Evolutionary conservation across 2,888 invertebrate species (phyloP).

Genomic region (Drosophila leonis): DNA sequence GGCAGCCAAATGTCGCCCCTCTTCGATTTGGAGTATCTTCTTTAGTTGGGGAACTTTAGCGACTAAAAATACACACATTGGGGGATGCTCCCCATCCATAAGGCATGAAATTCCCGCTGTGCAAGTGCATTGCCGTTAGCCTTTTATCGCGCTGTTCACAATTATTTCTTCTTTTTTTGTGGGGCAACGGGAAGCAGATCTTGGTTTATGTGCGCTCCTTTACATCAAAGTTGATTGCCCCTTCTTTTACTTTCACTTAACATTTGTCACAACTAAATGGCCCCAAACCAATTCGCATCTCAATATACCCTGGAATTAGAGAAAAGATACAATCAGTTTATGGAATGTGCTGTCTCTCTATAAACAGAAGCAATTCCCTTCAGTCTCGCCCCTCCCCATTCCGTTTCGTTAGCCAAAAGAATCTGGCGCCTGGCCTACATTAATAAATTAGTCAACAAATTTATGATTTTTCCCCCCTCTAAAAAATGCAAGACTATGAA

Average conservation of each 20-base stretch:
- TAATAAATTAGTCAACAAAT: constrained; percentile 47
- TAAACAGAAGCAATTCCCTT: not conserved
- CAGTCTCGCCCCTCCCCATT: not conserved
- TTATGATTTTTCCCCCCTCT: constrained; percentile 6
- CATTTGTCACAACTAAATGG: constrained; percentile 22
- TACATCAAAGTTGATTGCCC: constrained; percentile 1
- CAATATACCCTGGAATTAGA: not conserved
- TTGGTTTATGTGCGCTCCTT: constrained; percentile 19
- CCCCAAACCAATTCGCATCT: constrained; percentile 1
- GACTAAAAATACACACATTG: constrained; percentile 34
- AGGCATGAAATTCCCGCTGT: constrained; percentile 27
- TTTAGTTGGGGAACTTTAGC: constrained; percentile 20
- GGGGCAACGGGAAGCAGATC: constrained; percentile 19
- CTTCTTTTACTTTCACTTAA: not conserved
- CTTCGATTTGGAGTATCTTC: constrained; percentile 12
- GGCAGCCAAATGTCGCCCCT: constrained; percentile 34
- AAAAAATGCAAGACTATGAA: constrained; percentile 10
- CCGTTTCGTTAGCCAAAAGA: constrained; percentile 4
- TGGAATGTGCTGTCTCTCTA: not conserved
- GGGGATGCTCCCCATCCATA: constrained; percentile 5
- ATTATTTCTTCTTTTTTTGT: constrained; percentile 1
- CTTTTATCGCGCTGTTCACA: constrained; percentile 10
- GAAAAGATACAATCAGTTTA: not conserved
- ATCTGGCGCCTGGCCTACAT: constrained; percentile 30
- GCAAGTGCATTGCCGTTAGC: constrained; percentile 41